Percentiles rank a stretch among this genome's conserved stretches.
These are phyloP conservation scores for Opisthocomus hoazin DNA, from an alignment of 2,113 vertebrate species.

Conservation along the genomic window DNA sequence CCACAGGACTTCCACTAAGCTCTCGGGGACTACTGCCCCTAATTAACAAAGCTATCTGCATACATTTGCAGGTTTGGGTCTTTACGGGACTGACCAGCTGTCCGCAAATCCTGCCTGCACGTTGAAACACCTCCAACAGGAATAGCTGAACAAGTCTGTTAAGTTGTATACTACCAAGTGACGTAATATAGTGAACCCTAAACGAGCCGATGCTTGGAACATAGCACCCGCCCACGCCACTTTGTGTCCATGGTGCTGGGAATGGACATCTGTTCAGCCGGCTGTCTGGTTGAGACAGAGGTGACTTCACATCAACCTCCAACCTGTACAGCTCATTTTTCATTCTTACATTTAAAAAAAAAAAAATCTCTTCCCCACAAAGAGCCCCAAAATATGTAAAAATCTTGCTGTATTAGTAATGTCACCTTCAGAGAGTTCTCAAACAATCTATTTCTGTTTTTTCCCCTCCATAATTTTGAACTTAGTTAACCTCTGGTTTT, in stretches of 20 bases:
- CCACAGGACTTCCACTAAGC: neutral
- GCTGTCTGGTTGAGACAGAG: neutral
- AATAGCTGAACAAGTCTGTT: neutral
- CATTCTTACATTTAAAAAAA: neutral
- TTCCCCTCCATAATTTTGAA: neutral
- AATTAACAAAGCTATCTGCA: neutral
- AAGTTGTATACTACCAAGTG: neutral
- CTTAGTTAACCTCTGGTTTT: neutral
- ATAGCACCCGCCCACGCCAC: neutral
- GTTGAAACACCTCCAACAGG: neutral
- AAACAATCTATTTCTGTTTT: neutral
- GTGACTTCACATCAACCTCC: neutral
- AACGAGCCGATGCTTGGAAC: neutral
- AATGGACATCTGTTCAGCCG: neutral
- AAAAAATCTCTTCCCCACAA: neutral
- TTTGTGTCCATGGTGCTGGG: neutral
- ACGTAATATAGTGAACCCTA: neutral
- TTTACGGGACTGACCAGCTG: neutral
- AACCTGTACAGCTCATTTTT: neutral
- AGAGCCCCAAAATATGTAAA: neutral
- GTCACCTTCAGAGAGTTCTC: neutral
- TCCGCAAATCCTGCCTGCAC: neutral
- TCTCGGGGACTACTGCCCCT: neutral
- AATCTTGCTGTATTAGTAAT: neutral
- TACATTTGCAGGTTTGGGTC: neutral